Evolutionary conservation across 2,888 invertebrate genomes (phyloP), one percentile per base, ranked within the genome.

Genomic region (Parnassius mnemosyne): DNA sequence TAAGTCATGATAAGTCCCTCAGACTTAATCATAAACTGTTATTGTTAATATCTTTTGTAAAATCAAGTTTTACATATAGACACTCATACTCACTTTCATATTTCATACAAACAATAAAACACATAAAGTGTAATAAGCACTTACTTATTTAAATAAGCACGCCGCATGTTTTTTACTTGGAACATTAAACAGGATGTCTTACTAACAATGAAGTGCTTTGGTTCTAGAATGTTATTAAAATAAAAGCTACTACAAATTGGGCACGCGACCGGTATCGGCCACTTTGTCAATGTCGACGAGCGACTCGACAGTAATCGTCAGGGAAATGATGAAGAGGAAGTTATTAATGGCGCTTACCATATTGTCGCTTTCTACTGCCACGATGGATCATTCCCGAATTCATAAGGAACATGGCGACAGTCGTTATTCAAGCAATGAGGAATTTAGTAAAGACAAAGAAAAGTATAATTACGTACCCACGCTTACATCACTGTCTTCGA

Each of bases 401-500:
- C 41, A 56, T 16, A 42, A 63, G n/a, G 52, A 56, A 9, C 51
- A 44, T 5, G 16, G 10, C 10, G 44, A 49, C 41, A 54, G 43
- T 3, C 34, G 25, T n/a, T 51, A 41, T 12, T 25, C 43, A 11
- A 47, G 25, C 2, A 46, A 53, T 13, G 50, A 52, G 11, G n/a
- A 13, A 34, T 7, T 7, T 11, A 13, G 10, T 20, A 50, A 50
- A 7, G 43, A 50, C 11, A 55, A 10, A 50, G 2, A 10, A 60
- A 65, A 53, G 16, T 16, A 43, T 0, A 49, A 49, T n/a, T 61
- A 57, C 5, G 12, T 66, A 3, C 72, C 80, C 0, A 74, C 80
- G 0, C 71, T 75, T 0, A 68, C 67, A 3, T 59, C 66, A 5
- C 65, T 68, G 9, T 65, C 66, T 0, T 56, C 69, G 9, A 75